These are phyloP conservation scores for Basileuterus tristriatus DNA, from an alignment of 2,797 vertebrate species.

Conservation along the genomic window DNA sequence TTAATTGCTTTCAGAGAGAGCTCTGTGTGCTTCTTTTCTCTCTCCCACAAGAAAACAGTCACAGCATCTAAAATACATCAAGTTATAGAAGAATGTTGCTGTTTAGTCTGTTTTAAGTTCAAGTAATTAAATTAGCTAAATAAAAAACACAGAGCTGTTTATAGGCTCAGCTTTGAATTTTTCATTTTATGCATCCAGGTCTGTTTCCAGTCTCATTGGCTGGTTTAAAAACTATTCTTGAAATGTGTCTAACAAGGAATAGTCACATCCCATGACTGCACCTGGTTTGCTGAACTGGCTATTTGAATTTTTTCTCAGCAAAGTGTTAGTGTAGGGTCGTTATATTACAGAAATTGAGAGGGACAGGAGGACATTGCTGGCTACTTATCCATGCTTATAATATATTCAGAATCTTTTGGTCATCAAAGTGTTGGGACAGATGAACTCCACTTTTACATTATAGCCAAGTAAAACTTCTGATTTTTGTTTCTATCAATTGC, in stretches of 20 bases:
- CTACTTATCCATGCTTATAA: background rate
- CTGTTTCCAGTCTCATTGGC: constrained; percentile 11
- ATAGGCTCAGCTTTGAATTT: constrained; percentile 30
- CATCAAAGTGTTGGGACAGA: background rate
- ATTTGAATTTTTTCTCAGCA: background rate
- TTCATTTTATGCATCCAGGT: constrained; percentile 13
- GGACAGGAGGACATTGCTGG: background rate
- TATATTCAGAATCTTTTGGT: background rate
- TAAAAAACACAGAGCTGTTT: constrained; percentile 49
- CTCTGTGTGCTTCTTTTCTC: constrained; percentile 26
- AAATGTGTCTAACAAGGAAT: constrained; percentile 24
- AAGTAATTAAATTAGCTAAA: constrained; percentile 68
- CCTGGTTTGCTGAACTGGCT: background rate
- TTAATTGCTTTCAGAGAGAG: constrained; percentile 65
- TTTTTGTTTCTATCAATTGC: background rate
- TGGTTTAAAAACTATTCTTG: background rate
- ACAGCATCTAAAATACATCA: constrained; percentile 50
- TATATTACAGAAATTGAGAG: background rate
- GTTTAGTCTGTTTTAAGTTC: constrained; percentile 60
- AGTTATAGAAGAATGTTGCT: constrained; percentile 59
- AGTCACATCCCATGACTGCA: background rate
- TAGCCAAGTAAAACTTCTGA: background rate
- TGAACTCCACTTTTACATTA: background rate
- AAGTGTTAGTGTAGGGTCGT: background rate
- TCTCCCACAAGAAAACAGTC: constrained; percentile 51